Percentiles rank a stretch among this genome's conserved stretches.
These are phyloP conservation scores for Zygaena filipendulae DNA, from an alignment of 2,888 invertebrate species.

Conservation along the genomic window DNA sequence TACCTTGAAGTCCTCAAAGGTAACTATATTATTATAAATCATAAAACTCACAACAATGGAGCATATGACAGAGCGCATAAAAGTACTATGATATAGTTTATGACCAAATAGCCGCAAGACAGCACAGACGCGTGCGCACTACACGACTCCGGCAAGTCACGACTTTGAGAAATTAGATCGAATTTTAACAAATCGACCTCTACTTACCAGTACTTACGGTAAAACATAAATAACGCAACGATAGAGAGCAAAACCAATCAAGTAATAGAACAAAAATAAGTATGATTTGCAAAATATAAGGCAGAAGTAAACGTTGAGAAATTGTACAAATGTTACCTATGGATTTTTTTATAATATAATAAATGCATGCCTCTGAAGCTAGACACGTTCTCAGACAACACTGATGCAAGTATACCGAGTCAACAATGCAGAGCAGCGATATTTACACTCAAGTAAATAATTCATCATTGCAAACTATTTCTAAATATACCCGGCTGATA, in stretches of 20 bases:
- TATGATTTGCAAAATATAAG: constrained; percentile 5
- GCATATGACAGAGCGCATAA: constrained; percentile 41
- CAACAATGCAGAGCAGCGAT: too few relatives aligned
- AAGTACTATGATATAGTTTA: constrained; percentile 45
- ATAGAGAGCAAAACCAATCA: constrained; percentile 21
- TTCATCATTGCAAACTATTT: constrained; percentile 27
- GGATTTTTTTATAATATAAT: too few relatives aligned
- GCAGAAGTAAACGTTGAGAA: constrained; percentile 6
- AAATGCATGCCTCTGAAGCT: too few relatives aligned
- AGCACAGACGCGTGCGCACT: constrained; percentile 45
- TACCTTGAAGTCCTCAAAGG: constrained; percentile 44
- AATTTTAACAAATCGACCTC: constrained; percentile 48
- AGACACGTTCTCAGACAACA: too few relatives aligned
- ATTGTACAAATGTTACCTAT: constrained; percentile 5
- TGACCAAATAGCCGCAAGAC: constrained; percentile 37
- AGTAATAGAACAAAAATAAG: constrained; percentile 1
- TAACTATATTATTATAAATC: constrained; percentile 42
- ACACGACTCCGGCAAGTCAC: constrained; percentile 47
- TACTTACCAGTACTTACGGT: constrained; percentile 14
- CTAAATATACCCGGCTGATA: constrained; percentile 28
- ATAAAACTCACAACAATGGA: constrained; percentile 49
- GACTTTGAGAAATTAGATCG: constrained; percentile 43
- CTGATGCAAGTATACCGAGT: too few relatives aligned
- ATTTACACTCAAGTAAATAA: constrained; percentile 21
- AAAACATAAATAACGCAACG: background rate